phyloP scores from a whole-genome alignment of 1,140 invertebrate species.

The Cydia amplana region DNA sequence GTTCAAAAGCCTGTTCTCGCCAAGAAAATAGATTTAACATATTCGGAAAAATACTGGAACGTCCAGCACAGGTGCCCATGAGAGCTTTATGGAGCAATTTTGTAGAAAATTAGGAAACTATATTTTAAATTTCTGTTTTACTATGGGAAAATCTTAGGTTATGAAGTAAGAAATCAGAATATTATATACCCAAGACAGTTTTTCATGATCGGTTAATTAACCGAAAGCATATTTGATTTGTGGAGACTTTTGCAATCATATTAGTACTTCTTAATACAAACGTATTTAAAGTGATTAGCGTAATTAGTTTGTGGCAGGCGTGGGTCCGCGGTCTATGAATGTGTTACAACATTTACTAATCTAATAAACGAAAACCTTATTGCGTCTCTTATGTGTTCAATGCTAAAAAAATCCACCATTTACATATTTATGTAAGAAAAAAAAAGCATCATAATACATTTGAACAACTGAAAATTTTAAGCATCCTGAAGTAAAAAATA shows the following conservation, averaged over 20 bases:
- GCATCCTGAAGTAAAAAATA: not conserved
- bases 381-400: not conserved
- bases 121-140: slow-evolving; percentile 48
- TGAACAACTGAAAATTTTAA: not conserved
- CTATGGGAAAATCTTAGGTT: slow-evolving; percentile 42
- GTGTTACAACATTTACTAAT: slow-evolving; percentile 5
- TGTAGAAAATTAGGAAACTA: slow-evolving; percentile 35
- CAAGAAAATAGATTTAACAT: slow-evolving; percentile 46
- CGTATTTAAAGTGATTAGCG: not conserved
- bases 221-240: not conserved
- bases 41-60: slow-evolving; percentile 36
- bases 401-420: not conserved
- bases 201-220: too few species aligned
- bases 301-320: not conserved
- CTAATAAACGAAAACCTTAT: not conserved
- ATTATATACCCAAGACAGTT: too few species aligned
- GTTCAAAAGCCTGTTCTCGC: slow-evolving; percentile 52
- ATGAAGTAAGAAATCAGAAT: not conserved
- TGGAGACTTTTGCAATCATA: not conserved
- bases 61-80: slow-evolving; percentile 36
- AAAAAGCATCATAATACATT: not conserved
- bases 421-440: not conserved
- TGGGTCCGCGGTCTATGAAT: not conserved
- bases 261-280: not conserved
- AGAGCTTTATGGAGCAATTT: slow-evolving; percentile 49